Conservation (phyloP, 2,888 invertebrate species). For the Kuschelorhynchus macadamiae region DNA sequence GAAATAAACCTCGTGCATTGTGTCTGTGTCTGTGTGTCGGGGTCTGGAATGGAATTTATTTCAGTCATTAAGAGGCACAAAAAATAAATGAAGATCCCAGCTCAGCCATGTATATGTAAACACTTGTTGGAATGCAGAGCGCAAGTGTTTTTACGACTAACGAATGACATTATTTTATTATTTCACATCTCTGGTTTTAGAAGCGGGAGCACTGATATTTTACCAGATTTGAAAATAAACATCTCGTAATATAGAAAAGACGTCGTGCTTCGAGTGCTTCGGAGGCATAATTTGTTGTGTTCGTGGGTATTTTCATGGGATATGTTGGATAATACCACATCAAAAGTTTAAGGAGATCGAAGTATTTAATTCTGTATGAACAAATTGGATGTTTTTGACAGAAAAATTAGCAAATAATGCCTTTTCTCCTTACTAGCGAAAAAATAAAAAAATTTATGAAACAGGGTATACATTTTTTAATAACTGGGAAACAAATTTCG, state of each 20-base stretch:
- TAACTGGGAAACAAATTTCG: too few species aligned
- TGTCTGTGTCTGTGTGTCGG: slow-evolving; percentile 4
- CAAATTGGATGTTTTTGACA: too few species aligned
- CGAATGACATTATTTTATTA: slow-evolving; percentile 11
- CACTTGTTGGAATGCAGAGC: slow-evolving; percentile 55
- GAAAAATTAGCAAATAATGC: too few species aligned
- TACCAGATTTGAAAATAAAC: neutral
- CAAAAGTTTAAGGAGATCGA: too few species aligned
- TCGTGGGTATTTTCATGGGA: neutral
- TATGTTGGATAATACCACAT: too few species aligned
- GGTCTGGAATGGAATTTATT: slow-evolving; percentile 35
- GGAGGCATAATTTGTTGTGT: neutral
- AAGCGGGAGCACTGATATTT: neutral
- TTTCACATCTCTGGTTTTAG: neutral
- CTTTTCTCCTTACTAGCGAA: too few species aligned
- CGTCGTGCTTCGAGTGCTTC: too few species aligned
- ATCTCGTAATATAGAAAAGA: neutral
- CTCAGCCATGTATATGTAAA: slow-evolving; percentile 46
- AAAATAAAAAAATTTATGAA: too few species aligned
- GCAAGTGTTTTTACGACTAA: slow-evolving; percentile 28
- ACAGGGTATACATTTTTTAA: too few species aligned
- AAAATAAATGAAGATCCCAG: slow-evolving; percentile 35
- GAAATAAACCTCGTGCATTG: slow-evolving; percentile 9
- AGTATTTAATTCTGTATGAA: too few species aligned
- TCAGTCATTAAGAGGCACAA: slow-evolving; percentile 27